Evolutionary conservation across 2,888 invertebrate species (phyloP), one percentile per base, ranked within the genome.

Genomic region (Pharmacophagus antenor): DNA sequence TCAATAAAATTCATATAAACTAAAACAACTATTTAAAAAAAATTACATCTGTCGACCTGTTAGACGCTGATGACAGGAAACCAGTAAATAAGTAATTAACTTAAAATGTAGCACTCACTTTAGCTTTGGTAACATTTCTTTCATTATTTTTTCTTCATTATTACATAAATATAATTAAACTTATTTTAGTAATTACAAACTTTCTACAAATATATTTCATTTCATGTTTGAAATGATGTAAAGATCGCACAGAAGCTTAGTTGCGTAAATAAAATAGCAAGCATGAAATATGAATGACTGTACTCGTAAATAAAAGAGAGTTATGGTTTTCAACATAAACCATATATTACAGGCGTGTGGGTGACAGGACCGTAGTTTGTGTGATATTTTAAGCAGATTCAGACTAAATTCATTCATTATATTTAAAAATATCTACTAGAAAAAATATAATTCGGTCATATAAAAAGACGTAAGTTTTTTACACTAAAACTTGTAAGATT

Each of bases 261-360:
- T 47, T 47, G 18, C 23, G 46, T 52, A 50, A 51, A 46, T 51
- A 23, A 37, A 31, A 52, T 23, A 23, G 46, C 15, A 23, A 37
- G 17, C 44, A 22, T 52, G 58, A 52, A 58, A 58, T 58, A 58
- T 52, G 51, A 47, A 47, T 52, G 58, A 37, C 22, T 31, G 20
- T 1, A 23, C 52, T 58, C 58, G 52, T 58, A 58, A 58, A 58
- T 58, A 58, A 58, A 52, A 18, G 18, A 31, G 57, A 58, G 37
- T 58, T 52, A 58, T 58, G 59, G 59, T 56, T 59, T 62, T 62
- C 53, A 53, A 50, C 55, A 56, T 46, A 56, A 63, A 44, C 41
- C 49, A 56, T 58, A 53, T 46, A 58, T 56, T 58, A 47, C 10
- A 1, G 46, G 47, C 27, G 15, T 57, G 44, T 42, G 20, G 47